Percentiles rank a stretch among this genome's conserved stretches.
phyloP scores from a whole-genome alignment of 1,140 invertebrate species.

The Chironomus striatipennis region DNA sequence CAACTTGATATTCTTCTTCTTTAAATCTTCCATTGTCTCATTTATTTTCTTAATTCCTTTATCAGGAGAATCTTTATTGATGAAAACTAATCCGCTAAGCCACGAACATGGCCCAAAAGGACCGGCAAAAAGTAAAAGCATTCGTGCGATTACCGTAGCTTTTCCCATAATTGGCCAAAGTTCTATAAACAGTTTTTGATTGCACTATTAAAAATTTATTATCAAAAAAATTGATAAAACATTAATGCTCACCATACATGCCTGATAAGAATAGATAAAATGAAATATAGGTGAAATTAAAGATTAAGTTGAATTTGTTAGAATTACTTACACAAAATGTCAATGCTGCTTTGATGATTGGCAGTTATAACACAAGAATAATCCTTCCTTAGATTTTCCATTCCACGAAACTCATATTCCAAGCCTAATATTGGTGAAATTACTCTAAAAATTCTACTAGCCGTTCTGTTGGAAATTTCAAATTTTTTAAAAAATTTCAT shows the following conservation, averaged over 20 bases:
- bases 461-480: conserved; percentile 48
- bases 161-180: conserved; percentile 82
- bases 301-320: neutral
- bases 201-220: conserved; percentile 44
- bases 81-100: conserved; percentile 83
- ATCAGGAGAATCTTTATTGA: conserved; percentile 74
- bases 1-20: conserved; percentile 56
- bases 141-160: conserved; percentile 78
- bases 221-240: neutral
- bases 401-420: conserved; percentile 67
- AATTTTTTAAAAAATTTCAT: neutral
- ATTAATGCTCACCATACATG: conserved; percentile 43
- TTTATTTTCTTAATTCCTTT: conserved; percentile 70
- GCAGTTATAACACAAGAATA: conserved; percentile 71
- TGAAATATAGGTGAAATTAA: neutral
- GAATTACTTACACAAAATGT: conserved; percentile 59
- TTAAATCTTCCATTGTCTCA: conserved; percentile 62
- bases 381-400: conserved; percentile 67
- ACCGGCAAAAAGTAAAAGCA: conserved; percentile 80
- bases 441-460: conserved; percentile 59
- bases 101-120: conserved; percentile 84
- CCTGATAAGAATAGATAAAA: conserved; percentile 42
- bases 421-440: conserved; percentile 66
- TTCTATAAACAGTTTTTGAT: conserved; percentile 44
- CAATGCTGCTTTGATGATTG: conserved; percentile 80